Evolutionary conservation across 1,140 invertebrate genomes (phyloP), one percentile per base, ranked within the genome.

Genomic region (Ooceraea biroi): DNA sequence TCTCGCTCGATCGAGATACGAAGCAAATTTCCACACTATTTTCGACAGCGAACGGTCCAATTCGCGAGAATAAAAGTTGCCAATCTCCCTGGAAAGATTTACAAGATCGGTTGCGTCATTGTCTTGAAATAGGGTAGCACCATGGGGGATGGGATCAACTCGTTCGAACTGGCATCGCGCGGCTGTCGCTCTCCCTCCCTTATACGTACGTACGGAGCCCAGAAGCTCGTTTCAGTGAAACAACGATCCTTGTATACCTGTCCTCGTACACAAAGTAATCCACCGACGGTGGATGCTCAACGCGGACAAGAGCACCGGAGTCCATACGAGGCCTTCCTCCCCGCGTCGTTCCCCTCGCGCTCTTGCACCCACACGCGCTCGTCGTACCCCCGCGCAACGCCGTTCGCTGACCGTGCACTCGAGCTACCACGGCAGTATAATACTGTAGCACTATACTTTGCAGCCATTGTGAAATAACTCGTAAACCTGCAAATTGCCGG

Each of bases 391-490:
- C 25, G 68, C 58, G 55, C 27, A 60, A 72, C 58, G 41, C 22
- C 88, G 87, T 88, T 89, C 84, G 82, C 86, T 84, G 88, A 88
- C 88, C 86, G 88, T 88, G 84, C 82, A 73, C 76, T 78, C 84
- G 36, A 73, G 82, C 88, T 82, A 92, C 88, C 77, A 92, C 82
- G 86, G 82, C 82, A 72, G 66, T 87, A 91, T 93, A 93, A 93
- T 92, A 89, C 91, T 83, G 86, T 90, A 91, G 89, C 90, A 93
- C 93, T 93, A 93, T 94, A 94, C 93, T 94, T 94, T 94, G 93
- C 93, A 94, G 93, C 94, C 94, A 94, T 94, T 94, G 94, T 93
- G 93, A 94, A 94, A 94, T 94, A 94, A 94, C 94, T 94, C 94
- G 93, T 94, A 94, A 94, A 94, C 87, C 93, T 93, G 93, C 93